phyloP scores from a whole-genome alignment of 1,140 invertebrate species.

The Trachymyrmex cornetzi region DNA sequence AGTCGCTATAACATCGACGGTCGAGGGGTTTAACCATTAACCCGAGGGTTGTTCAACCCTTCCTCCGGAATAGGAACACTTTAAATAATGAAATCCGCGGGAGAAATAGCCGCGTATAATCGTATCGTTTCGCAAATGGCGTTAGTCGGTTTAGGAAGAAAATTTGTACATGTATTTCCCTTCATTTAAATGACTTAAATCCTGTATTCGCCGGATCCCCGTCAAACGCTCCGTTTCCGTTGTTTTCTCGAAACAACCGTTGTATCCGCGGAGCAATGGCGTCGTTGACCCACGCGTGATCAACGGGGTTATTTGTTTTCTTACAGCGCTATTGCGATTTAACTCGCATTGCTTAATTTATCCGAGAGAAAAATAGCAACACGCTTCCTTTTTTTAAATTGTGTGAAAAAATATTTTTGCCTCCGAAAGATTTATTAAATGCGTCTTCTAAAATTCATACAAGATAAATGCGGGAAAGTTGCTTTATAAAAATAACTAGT shows the following conservation, averaged over 20 bases:
- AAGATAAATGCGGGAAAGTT: no score
- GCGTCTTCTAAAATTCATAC: neutral
- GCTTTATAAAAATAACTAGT: no score
- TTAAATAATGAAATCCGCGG: neutral
- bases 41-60: conserved; percentile 25
- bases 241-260: neutral
- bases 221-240: neutral
- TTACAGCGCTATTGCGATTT: neutral
- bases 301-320: neutral
- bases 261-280: conserved; percentile 10
- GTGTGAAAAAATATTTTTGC: neutral
- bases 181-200: neutral
- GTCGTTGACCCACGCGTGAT: neutral
- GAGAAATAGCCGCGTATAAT: no score
- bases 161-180: neutral
- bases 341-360: neutral
- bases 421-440: neutral
- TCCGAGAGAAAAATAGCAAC: neutral
- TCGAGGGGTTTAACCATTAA: conserved; percentile 35
- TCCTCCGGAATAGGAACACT: neutral
- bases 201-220: neutral
- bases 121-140: neutral
- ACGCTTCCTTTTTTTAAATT: neutral
- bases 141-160: neutral
- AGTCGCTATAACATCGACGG: conserved; percentile 25